Base-by-base conservation (phyloP, 2,797 vertebrate species). In the Arnoldichthys spilopterus region DNA sequence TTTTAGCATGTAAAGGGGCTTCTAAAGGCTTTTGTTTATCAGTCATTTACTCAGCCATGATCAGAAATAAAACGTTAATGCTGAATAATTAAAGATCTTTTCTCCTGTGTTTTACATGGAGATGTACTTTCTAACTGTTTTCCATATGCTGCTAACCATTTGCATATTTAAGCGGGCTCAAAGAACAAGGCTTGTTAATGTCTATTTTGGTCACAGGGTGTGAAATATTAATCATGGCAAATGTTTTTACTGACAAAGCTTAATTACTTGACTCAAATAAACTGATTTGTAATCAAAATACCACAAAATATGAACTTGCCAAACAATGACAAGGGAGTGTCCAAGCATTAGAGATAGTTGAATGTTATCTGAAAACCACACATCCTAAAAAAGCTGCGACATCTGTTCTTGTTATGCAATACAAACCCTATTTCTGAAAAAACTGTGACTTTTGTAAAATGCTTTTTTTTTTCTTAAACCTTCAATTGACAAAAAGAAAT, bases 161-260 rank as follows among this genome's bases (percentile, higher is more conserved):
- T 30, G 72, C 24, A 61, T 47, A 32, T 47, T 62, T 74, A 49
- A 47, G 24, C 28, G n/a, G n/a, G 26, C 51, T 51, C 8, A 4
- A 28, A 49, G 12, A 37, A 47, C 40, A 61, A 30, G 40, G 54
- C 54, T 69, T 72, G 45, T 59, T 43, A 68, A 67, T 67, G 56
- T 34, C 43, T 68, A 43, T 73, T 72, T 73, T 73, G 59, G 72
- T 59, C 62, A 61, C 32, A 59, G 28, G 7, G 30, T 7, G 20
- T 80, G 54, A 68, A 59, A 74, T 69, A 69, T 69, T 69, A 80
- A 74, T 62, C 72, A 71, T 32, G 3, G 22, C 63, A 47, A 20
- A 62, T 16, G 43, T 49, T 69, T 26, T 28, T 13, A 64, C 32
- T 53, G 45, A 53, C 59, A 6, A 20, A 54, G 16, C 12, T 53